A percentile compares a stretch with the other conserved stretches of the same genome.
Conservation (phyloP, 2,113 vertebrate species). For the Piprites chloris region DNA sequence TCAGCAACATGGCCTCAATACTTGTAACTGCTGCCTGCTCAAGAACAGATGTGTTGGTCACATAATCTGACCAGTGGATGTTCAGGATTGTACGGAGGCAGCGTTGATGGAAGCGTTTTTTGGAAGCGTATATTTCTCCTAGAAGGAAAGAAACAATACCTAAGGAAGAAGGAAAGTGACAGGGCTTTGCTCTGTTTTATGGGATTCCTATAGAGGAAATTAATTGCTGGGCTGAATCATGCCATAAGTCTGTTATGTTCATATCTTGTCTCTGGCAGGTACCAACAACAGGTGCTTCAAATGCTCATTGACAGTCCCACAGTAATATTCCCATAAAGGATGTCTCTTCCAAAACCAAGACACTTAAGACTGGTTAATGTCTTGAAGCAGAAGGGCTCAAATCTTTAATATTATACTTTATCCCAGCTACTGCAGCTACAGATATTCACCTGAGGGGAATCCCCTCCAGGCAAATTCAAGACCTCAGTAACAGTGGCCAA, state of each 20-base stretch:
- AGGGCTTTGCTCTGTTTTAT: not conserved
- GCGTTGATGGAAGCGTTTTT: too few species aligned
- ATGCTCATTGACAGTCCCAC: not conserved
- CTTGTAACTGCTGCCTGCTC: too few species aligned
- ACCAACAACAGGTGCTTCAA: not conserved
- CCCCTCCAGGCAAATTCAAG: not conserved
- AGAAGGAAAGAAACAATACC: conserved; percentile 1
- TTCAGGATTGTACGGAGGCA: too few species aligned
- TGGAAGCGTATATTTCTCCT: too few species aligned
- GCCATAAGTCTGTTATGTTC: not conserved
- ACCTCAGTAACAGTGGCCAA: not conserved
- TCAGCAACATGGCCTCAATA: too few species aligned
- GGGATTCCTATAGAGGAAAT: not conserved
- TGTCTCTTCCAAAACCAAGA: not conserved
- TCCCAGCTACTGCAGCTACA: not conserved
- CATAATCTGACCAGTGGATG: too few species aligned
- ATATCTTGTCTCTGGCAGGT: not conserved
- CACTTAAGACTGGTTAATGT: not conserved
- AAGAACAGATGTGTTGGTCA: too few species aligned
- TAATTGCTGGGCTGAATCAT: not conserved
- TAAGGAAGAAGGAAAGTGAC: conserved; percentile 33
- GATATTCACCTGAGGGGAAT: not conserved
- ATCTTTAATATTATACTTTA: not conserved
- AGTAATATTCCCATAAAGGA: not conserved
- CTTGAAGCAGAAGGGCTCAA: not conserved